These are phyloP conservation scores for Burhinus oedicnemus DNA, from an alignment of 2,113 vertebrate species.

Conservation along the genomic window DNA sequence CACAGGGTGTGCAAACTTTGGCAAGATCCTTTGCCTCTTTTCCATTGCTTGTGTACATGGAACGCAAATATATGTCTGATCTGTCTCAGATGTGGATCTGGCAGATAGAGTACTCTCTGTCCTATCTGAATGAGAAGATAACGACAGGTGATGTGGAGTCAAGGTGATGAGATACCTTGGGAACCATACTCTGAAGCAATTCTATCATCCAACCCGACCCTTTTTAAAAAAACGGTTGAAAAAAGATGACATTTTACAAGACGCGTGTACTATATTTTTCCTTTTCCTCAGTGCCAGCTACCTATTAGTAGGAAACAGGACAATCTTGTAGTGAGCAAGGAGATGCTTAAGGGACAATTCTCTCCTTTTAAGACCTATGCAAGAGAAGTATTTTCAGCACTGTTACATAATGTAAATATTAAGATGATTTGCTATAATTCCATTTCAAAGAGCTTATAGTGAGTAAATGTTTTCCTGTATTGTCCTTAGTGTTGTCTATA, in stretches of 20 bases:
- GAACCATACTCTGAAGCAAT: not conserved
- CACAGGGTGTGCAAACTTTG: too few species aligned
- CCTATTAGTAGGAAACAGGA: not conserved
- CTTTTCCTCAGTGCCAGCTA: not conserved
- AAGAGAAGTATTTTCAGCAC: not conserved
- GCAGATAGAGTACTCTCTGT: not conserved
- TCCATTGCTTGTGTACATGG: accelerated
- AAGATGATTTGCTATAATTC: conserved; percentile 7
- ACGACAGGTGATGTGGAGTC: not conserved
- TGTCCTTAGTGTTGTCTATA: not conserved
- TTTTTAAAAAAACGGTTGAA: not conserved
- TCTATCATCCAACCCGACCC: not conserved
- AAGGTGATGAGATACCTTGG: not conserved
- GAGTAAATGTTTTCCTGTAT: not conserved
- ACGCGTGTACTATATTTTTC: not conserved
- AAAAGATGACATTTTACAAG: not conserved
- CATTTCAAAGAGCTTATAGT: not conserved
- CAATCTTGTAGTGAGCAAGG: not conserved
- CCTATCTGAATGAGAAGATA: not conserved
- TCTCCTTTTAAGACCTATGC: not conserved
- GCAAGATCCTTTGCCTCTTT: not conserved
- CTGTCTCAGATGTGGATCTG: not conserved
- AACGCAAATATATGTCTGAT: accelerated
- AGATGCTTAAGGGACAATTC: not conserved
- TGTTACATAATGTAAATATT: not conserved